Conservation (phyloP, 2,797 vertebrate genomes). For the Poecilia picta region DNA sequence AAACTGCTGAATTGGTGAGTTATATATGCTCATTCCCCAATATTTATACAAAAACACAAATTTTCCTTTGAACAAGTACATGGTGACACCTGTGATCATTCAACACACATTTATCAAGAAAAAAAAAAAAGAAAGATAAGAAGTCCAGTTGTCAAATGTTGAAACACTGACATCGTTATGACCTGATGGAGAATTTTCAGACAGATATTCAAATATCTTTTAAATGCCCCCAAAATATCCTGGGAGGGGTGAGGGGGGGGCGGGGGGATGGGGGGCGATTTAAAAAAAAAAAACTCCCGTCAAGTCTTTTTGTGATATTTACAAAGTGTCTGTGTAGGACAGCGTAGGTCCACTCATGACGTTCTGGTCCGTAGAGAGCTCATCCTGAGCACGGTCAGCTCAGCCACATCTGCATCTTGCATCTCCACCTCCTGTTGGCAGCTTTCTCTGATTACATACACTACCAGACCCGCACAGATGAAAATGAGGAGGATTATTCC, state of each 20-base stretch:
- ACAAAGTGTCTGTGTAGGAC: conserved; percentile 54
- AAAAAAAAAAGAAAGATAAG: background rate
- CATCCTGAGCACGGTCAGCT: conserved; percentile 78
- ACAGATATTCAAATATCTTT: conserved; percentile 16
- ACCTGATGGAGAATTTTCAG: background rate
- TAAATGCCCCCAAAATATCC: conserved; percentile 1
- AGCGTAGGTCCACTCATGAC: conserved; percentile 62
- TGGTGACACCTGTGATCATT: background rate
- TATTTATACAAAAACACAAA: background rate
- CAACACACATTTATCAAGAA: background rate
- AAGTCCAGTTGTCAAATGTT: background rate
- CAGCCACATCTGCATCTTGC: conserved; percentile 75
- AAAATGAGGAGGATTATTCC: conserved; percentile 82
- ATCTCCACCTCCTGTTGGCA: conserved; percentile 76
- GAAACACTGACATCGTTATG: background rate
- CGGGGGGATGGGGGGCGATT: background rate
- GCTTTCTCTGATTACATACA: conserved; percentile 81
- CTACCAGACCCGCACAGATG: conserved; percentile 82
- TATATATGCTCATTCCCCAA: background rate
- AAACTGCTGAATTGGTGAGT: background rate
- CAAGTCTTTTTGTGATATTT: conserved; percentile 53
- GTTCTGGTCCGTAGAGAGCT: conserved; percentile 73
- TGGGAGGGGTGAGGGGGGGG: no score
- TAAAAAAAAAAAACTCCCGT: conserved; percentile 19
- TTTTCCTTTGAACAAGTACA: background rate